Evolutionary conservation across 2,888 invertebrate genomes (phyloP).

Genomic region (Beris chalybata): DNA sequence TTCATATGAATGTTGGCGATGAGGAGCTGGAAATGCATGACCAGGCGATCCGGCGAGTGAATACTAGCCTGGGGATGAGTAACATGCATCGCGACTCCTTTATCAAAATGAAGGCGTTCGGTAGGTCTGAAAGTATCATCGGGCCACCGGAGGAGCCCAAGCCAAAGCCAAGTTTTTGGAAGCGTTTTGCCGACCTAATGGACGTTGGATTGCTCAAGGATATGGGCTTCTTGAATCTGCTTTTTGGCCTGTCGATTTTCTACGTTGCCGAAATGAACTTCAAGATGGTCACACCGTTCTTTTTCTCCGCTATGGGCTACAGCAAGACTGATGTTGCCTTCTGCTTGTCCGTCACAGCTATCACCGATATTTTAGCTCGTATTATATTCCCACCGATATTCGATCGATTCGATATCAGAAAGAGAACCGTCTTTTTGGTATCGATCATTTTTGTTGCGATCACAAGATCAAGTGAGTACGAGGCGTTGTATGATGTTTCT

Average conservation of each 20-base stretch:
- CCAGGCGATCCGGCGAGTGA: slow-evolving; percentile 52
- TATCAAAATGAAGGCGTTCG: slow-evolving; percentile 51
- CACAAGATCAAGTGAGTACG: slow-evolving; percentile 70
- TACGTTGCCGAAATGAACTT: slow-evolving; percentile 77
- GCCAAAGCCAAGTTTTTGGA: slow-evolving; percentile 57
- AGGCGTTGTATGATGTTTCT: background rate
- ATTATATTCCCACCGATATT: slow-evolving; percentile 74
- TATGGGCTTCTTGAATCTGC: slow-evolving; percentile 71
- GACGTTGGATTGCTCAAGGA: slow-evolving; percentile 73
- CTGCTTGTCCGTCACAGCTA: slow-evolving; percentile 73
- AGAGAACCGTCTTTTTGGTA: slow-evolving; percentile 72
- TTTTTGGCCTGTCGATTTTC: slow-evolving; percentile 72
- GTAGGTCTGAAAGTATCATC: slow-evolving; percentile 36
- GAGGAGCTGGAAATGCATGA: slow-evolving; percentile 55
- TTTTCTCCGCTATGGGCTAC: slow-evolving; percentile 65
- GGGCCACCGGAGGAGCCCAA: slow-evolving; percentile 30
- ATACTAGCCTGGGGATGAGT: slow-evolving; percentile 50
- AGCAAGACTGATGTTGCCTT: slow-evolving; percentile 70
- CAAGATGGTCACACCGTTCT: slow-evolving; percentile 72
- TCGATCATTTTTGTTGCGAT: slow-evolving; percentile 71
- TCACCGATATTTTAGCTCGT: slow-evolving; percentile 73
- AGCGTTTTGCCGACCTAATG: slow-evolving; percentile 66
- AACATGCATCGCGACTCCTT: slow-evolving; percentile 52
- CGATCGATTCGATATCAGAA: slow-evolving; percentile 67
- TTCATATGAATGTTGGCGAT: slow-evolving; percentile 64